Percentiles rank a stretch among this genome's conserved stretches.
Evolutionary conservation across 2,797 vertebrate species (phyloP).

Genomic region (Tragelaphus oryx): DNA sequence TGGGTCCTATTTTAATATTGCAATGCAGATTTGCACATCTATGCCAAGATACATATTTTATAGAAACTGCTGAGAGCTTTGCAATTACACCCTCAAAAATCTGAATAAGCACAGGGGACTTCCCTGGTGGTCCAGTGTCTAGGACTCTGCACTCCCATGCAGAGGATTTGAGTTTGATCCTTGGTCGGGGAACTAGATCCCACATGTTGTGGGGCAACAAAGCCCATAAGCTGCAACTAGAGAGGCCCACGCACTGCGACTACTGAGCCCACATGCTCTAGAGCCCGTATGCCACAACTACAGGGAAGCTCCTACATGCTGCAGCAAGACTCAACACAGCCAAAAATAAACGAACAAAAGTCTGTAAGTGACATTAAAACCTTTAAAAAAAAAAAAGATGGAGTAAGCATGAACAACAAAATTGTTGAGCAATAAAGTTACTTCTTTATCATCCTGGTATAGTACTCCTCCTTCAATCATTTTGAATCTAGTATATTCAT

Average conservation of each 20-base stretch:
- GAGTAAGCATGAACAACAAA: neutral
- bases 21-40: neutral
- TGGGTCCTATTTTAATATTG: neutral
- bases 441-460: neutral
- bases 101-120: neutral
- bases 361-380: neutral
- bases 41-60: neutral
- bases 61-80: neutral
- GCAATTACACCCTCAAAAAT: neutral
- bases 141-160: neutral
- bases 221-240: neutral
- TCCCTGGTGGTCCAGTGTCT: neutral
- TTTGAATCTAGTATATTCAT: neutral
- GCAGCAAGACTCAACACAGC: neutral
- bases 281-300: neutral
- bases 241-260: neutral
- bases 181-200: neutral
- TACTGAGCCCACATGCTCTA: neutral
- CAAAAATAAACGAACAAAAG: neutral
- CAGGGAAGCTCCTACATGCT: neutral
- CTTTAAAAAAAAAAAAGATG: neutral
- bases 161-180: neutral
- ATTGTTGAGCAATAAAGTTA: neutral
- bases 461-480: neutral
- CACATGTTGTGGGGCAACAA: neutral